Evolutionary conservation across 2,113 vertebrate genomes (phyloP).

Genomic region (Nansenia antarctica): DNA sequence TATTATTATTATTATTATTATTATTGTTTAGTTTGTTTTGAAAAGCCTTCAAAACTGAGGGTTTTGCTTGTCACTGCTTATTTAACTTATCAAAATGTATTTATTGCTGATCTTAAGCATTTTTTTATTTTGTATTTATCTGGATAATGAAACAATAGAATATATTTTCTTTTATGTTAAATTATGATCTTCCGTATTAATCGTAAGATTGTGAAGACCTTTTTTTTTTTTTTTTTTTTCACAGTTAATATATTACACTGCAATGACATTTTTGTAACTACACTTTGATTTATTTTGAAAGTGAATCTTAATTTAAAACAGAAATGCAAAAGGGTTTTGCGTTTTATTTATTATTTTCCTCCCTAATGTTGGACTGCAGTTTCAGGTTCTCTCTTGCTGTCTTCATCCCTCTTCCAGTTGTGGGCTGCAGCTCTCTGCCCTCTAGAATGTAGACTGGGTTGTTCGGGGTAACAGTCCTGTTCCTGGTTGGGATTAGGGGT

Average conservation of each 20-base stretch:
- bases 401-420: conserved; percentile 61
- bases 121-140: conserved; percentile 90
- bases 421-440: conserved; percentile 75
- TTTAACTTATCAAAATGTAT: conserved; percentile 98
- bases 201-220: conserved; percentile 88
- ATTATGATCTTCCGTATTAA: conserved; percentile 93
- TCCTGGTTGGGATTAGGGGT: no score
- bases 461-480: conserved; percentile 64
- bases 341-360: conserved; percentile 87
- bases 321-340: conserved; percentile 79
- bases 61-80: conserved; percentile 91
- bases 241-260: conserved; percentile 95
- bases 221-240: conserved; percentile 68
- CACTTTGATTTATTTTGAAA: conserved; percentile 82
- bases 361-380: conserved; percentile 82
- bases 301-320: conserved; percentile 87
- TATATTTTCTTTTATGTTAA: conserved; percentile 94
- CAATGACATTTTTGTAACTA: conserved; percentile 86
- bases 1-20: conserved; percentile 50
- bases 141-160: conserved; percentile 91
- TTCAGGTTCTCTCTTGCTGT: conserved; percentile 71
- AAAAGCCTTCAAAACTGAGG: conserved; percentile 78
- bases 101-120: conserved; percentile 95
- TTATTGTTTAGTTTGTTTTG: conserved; percentile 52
- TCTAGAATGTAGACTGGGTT: conserved; percentile 78